A percentile compares a stretch with the other conserved stretches of the same genome.
Evolutionary conservation across 2,888 invertebrate genomes (phyloP).

Genomic region (Lacanobia oleracea): DNA sequence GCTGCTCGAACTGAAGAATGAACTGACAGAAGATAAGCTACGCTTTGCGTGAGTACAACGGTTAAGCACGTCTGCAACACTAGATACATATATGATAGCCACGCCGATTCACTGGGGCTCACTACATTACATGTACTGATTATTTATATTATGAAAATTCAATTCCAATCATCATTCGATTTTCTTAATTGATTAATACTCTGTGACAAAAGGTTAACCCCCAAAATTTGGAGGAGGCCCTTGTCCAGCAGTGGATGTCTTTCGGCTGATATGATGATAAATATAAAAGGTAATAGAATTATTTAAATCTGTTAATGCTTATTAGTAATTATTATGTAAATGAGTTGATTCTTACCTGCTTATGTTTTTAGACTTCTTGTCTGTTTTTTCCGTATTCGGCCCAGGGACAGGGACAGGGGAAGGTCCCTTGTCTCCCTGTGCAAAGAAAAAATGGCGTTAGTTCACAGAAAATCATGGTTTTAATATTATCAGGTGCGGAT

Average conservation of each 20-base stretch:
- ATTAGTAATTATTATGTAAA: background rate
- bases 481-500: constrained; percentile 52
- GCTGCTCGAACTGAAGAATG: constrained; percentile 82
- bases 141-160: background rate
- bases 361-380: constrained; percentile 74
- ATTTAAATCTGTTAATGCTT: constrained; percentile 10
- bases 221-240: no score
- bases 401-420: constrained; percentile 61
- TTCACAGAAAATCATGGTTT: constrained; percentile 14
- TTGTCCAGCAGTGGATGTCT: no score
- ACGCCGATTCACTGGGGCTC: background rate
- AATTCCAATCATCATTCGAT: background rate
- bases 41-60: constrained; percentile 38
- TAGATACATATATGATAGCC: constrained; percentile 34
- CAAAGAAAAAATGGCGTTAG: constrained; percentile 11
- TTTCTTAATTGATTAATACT: background rate
- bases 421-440: constrained; percentile 46
- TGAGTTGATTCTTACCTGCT: constrained; percentile 70
- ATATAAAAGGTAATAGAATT: background rate
- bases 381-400: constrained; percentile 70
- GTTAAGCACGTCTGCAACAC: constrained; percentile 39
- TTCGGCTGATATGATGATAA: no score
- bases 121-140: background rate
- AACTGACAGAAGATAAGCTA: constrained; percentile 73
- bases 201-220: background rate